phyloP scores from a whole-genome alignment of 2,113 vertebrate genomes.

The Phalacrocorax pelagicus region DNA sequence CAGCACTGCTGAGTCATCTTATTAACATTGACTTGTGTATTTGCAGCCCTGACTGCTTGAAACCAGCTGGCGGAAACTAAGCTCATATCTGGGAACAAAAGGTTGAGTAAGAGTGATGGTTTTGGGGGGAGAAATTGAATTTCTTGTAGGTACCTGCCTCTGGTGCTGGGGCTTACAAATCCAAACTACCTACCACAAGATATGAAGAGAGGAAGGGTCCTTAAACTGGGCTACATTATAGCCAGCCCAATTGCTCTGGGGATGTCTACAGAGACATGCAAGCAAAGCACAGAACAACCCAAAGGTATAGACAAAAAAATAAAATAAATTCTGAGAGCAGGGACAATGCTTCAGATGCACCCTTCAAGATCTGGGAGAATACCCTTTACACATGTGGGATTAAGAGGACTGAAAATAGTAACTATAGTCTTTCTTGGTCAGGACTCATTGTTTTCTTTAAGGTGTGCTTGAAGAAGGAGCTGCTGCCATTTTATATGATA shows the following conservation, averaged over 20 bases:
- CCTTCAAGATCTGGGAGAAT: not conserved
- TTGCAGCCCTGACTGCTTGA: not conserved
- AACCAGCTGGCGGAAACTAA: not conserved
- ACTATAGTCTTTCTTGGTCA: not conserved
- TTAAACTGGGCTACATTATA: not conserved
- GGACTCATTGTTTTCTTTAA: not conserved
- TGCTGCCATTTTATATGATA: not conserved
- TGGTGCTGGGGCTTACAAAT: not conserved
- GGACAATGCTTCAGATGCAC: not conserved
- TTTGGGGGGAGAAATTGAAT: not conserved
- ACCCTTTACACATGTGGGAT: not conserved
- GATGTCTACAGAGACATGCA: too few relatives aligned
- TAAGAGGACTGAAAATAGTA: not conserved
- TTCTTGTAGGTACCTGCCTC: not conserved
- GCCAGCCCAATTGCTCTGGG: not conserved
- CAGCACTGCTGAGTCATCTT: not conserved
- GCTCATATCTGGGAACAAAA: not conserved
- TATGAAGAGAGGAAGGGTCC: not conserved
- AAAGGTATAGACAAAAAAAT: not conserved
- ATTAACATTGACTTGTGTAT: not conserved
- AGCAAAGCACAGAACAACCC: not conserved
- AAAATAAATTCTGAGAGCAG: not conserved
- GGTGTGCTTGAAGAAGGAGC: not conserved
- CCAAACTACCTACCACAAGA: not conserved
- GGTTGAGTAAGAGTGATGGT: not conserved